These are phyloP conservation scores for Ferrisia virgata DNA, from an alignment of 2,888 invertebrate species.

Conservation along the genomic window DNA sequence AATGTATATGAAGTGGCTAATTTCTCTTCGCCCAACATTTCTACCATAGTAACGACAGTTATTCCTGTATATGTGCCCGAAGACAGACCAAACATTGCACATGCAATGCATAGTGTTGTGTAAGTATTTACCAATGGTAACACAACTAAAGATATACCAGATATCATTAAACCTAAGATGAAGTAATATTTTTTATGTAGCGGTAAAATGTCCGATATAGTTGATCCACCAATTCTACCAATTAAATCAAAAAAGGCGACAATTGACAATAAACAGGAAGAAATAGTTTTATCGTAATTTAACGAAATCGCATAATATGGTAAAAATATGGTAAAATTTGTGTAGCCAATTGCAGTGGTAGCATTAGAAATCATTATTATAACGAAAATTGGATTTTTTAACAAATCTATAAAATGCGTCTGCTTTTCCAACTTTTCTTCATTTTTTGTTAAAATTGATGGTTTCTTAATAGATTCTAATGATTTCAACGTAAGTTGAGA, in stretches of 20 bases:
- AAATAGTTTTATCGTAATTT: constrained; percentile 67
- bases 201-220: constrained; percentile 70
- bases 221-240: constrained; percentile 81
- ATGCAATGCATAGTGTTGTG: constrained; percentile 64
- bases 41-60: constrained; percentile 83
- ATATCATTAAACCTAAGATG: constrained; percentile 71
- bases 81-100: constrained; percentile 74
- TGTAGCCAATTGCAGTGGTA: constrained; percentile 81
- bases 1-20: constrained; percentile 82
- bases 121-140: constrained; percentile 69
- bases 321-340: constrained; percentile 78
- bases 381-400: constrained; percentile 76
- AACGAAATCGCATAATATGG: constrained; percentile 72
- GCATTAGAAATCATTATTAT: constrained; percentile 80
- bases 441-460: background rate
- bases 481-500: background rate
- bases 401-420: constrained; percentile 52
- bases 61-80: constrained; percentile 83
- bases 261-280: constrained; percentile 72
- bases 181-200: constrained; percentile 82
- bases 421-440: background rate
- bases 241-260: constrained; percentile 77
- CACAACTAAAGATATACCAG: constrained; percentile 70
- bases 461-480: background rate
- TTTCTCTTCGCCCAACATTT: constrained; percentile 79